Conservation (phyloP, 2,113 vertebrate species). For the Balaenoptera acutorostrata region DNA sequence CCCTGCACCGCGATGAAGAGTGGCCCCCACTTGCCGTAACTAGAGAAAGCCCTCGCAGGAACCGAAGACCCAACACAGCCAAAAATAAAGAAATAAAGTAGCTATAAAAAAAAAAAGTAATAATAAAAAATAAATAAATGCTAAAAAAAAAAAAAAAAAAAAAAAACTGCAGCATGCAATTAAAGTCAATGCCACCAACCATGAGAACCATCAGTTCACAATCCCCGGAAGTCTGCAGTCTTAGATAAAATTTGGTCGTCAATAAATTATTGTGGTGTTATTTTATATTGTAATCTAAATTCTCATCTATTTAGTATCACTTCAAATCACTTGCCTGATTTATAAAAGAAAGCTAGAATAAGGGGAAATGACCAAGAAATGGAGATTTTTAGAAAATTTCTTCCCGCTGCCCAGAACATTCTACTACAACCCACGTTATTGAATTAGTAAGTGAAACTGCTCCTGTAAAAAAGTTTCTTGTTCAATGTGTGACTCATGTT, state of each 20-base stretch:
- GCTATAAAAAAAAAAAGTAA: too few relatives aligned
- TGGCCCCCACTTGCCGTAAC: too few relatives aligned
- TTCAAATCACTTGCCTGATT: conserved; percentile 1
- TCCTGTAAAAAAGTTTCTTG: not conserved
- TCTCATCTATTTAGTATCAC: not conserved
- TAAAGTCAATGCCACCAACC: not conserved
- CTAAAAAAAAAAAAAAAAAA: too few relatives aligned
- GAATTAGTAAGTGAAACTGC: not conserved
- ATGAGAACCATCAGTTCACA: not conserved
- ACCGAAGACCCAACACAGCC: too few relatives aligned
- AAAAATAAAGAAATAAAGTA: too few relatives aligned
- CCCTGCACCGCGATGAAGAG: too few relatives aligned
- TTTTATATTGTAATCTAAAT: conserved; percentile 1
- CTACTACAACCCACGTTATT: not conserved
- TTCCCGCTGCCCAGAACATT: not conserved
- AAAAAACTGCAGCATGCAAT: not conserved
- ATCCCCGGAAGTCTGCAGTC: not conserved
- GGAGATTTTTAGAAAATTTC: not conserved
- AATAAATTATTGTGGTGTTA: not conserved
- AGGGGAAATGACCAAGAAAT: not conserved
- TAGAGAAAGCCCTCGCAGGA: too few relatives aligned
- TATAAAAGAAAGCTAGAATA: not conserved
- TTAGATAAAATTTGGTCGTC: conserved; percentile 17
- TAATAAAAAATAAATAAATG: too few relatives aligned
- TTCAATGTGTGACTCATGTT: not conserved